Evolutionary conservation across 2,888 invertebrate species (phyloP).

Genomic region (Phortica magna): DNA sequence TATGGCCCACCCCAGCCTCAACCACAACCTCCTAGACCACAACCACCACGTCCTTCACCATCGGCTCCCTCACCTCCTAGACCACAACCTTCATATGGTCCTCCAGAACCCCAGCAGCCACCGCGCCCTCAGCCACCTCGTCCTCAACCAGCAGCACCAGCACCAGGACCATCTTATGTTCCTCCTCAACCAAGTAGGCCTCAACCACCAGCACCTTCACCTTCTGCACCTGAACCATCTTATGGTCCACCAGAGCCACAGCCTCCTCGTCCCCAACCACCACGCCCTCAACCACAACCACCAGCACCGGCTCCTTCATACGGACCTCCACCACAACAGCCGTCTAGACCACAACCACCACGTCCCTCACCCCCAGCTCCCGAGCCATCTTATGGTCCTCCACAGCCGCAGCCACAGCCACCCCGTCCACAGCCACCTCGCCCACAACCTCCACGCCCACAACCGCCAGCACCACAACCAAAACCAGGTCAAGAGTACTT

Average conservation of each 20-base stretch:
- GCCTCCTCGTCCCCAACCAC: slow-evolving; percentile 37
- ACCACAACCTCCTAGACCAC: slow-evolving; percentile 41
- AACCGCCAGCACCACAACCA: slow-evolving; percentile 30
- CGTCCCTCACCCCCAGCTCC: slow-evolving; percentile 4
- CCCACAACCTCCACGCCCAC: slow-evolving; percentile 37
- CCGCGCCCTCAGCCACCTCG: slow-evolving; percentile 47
- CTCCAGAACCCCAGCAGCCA: slow-evolving; percentile 33
- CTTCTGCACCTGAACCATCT: slow-evolving; percentile 44
- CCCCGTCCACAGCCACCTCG: slow-evolving; percentile 39
- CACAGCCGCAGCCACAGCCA: slow-evolving; percentile 55
- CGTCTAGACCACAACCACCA: slow-evolving; percentile 37
- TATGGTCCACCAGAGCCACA: slow-evolving; percentile 42
- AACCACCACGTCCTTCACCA: slow-evolving; percentile 48
- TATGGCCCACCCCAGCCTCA: slow-evolving; percentile 38
- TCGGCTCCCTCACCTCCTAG: slow-evolving; percentile 39
- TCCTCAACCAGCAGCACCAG: slow-evolving; percentile 52
- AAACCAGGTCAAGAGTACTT: slow-evolving; percentile 30
- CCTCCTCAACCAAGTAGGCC: slow-evolving; percentile 42
- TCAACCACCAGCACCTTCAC: slow-evolving; percentile 29
- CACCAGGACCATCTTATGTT: slow-evolving; percentile 24
- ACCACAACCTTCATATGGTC: slow-evolving; percentile 35
- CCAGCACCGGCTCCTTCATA: slow-evolving; percentile 47
- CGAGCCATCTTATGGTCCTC: slow-evolving; percentile 48
- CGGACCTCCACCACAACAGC: slow-evolving; percentile 40
- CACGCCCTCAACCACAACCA: slow-evolving; percentile 31